Evolutionary conservation across 2,888 invertebrate genomes (phyloP), one percentile per base, ranked within the genome.

Genomic region (Eupelmus urozonus): DNA sequence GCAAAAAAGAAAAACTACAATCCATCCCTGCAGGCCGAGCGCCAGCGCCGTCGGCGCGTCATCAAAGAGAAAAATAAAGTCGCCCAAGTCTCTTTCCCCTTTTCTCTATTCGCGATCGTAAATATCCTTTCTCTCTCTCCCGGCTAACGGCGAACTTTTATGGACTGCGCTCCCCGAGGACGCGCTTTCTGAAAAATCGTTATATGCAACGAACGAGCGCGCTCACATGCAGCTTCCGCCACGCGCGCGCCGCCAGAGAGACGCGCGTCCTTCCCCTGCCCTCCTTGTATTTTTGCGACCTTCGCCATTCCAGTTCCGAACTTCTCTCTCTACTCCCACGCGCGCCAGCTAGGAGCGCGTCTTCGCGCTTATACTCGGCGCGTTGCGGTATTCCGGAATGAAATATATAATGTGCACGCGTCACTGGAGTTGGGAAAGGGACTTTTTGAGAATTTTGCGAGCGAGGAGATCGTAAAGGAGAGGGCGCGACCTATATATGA

Each of bases 91-190:
- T 34, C 34, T 34, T 18, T 27, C 59, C 11, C 18, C 23, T 4
- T 25, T 9, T 0, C 27, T 34, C n/a, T 9, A 49, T 40, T 53
- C 65, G 18, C 34, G 42, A 57, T 74, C 66, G 74, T 74, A 74
- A 74, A 74, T 67, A 74, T 67, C 40, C n/a, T n/a, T n/a, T n/a
- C n/a, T n/a, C n/a, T n/a, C n/a, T n/a, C n/a, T 25, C 0, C 18
- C 23, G 13, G 45, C 45, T 3, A 20, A 23, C 29, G 45, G 13
- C 16, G 16, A 40, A 66, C 49, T 74, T 74, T 74, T 73, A 73
- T 49, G 74, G 51, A 49, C n/a, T 9, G 7, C 27, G 7, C 13
- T 25, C 45, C 18, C 20, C 29, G 18, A 7, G 11, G 42, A 63
- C 11, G 45, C 7, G 20, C 25, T 25, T 18, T 20, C n/a, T 20